A percentile compares a stretch with the other conserved stretches of the same genome.
These are phyloP conservation scores for Steinernema khuongi DNA, from an alignment of 1,140 invertebrate species.

Conservation along the genomic window DNA sequence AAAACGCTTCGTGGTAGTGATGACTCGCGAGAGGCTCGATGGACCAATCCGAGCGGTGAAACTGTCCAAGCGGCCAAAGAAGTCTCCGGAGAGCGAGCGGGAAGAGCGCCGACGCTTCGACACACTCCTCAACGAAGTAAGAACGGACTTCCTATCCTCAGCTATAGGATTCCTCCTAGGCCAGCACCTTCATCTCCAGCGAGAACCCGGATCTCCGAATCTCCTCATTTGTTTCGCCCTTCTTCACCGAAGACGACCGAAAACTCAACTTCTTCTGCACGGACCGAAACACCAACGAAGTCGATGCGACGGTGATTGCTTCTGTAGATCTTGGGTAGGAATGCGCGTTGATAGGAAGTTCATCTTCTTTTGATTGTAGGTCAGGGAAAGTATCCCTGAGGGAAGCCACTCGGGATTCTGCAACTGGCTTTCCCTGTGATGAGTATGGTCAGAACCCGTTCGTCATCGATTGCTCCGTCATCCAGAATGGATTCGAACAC, in stretches of 20 bases:
- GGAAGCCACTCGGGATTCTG: neutral
- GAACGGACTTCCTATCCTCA: neutral
- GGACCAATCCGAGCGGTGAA: neutral
- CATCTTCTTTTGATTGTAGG: neutral
- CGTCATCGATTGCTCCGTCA: neutral
- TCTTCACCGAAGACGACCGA: conserved; percentile 1
- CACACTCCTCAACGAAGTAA: neutral
- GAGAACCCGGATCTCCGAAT: neutral
- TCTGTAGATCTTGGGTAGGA: neutral
- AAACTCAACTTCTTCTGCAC: conserved; percentile 1
- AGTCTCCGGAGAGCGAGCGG: neutral
- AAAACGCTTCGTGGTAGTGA: neutral
- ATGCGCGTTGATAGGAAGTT: neutral
- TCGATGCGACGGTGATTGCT: neutral
- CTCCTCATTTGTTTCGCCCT: neutral
- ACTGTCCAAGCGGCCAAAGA: neutral
- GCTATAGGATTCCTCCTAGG: neutral
- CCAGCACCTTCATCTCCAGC: neutral
- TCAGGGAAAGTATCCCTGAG: neutral
- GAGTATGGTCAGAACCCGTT: neutral
- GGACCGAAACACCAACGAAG: neutral
- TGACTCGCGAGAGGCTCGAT: neutral
- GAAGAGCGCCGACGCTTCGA: neutral
- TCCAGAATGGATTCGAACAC: neutral
- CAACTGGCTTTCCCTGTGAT: neutral